phyloP scores from a whole-genome alignment of 1,140 invertebrate genomes.

The Odontomachus brunneus region DNA sequence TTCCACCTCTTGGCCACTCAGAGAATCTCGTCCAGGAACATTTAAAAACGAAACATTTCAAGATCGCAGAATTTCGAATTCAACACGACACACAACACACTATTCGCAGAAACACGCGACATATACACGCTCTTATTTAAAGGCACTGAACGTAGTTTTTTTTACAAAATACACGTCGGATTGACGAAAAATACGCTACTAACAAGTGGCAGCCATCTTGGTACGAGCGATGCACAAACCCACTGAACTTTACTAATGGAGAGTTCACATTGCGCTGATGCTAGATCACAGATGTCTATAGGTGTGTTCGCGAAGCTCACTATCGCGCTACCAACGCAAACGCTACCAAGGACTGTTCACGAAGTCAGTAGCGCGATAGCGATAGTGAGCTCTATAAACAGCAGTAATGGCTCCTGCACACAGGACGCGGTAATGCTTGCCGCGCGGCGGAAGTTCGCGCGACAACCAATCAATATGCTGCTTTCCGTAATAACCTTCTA shows the following conservation, averaged over 20 bases:
- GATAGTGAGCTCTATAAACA: too few species aligned
- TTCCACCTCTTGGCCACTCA: constrained; percentile 75
- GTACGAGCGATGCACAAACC: constrained; percentile 73
- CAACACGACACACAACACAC: background rate
- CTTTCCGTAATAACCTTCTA: too few species aligned
- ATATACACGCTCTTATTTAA: constrained; percentile 23
- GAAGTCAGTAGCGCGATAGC: too few species aligned
- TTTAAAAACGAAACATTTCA: background rate
- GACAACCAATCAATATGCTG: too few species aligned
- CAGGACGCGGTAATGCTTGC: too few species aligned
- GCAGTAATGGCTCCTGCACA: too few species aligned
- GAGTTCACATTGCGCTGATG: too few species aligned
- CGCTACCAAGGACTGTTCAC: too few species aligned
- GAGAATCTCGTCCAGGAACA: constrained; percentile 65
- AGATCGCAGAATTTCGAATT: background rate
- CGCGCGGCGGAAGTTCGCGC: too few species aligned
- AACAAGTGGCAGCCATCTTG: constrained; percentile 85
- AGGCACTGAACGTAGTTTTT: constrained; percentile 67
- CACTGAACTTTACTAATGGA: constrained; percentile 6
- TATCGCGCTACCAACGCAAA: too few species aligned
- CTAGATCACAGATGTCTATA: too few species aligned
- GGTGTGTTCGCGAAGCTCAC: too few species aligned
- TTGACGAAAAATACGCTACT: constrained; percentile 81
- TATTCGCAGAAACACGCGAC: constrained; percentile 22
- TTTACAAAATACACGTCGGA: constrained; percentile 75